Evolutionary conservation across 2,888 invertebrate genomes (phyloP).

Genomic region (Himalopsyche tibetana): DNA sequence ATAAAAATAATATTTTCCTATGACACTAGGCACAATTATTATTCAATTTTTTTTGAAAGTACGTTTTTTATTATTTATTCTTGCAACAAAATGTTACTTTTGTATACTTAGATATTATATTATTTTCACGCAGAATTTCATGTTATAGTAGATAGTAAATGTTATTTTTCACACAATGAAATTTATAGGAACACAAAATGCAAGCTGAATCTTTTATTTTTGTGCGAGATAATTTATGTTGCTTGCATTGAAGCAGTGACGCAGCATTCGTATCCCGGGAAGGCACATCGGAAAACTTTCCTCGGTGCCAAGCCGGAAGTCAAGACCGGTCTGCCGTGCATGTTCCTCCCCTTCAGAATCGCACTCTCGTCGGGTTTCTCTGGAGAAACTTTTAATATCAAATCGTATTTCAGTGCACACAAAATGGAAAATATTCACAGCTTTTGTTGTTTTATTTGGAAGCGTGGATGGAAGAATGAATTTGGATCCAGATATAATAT

Average conservation of each 20-base stretch:
- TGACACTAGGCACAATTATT: no score
- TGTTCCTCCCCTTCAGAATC: constrained; percentile 41
- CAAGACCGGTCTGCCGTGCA: constrained; percentile 9
- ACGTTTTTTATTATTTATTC: no score
- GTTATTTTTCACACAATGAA: constrained; percentile 14
- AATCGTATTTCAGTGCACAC: constrained; percentile 27
- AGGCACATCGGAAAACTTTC: constrained; percentile 54
- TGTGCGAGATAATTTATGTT: constrained; percentile 61
- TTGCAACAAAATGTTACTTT: no score
- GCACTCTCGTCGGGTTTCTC: not conserved
- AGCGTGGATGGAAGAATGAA: constrained; percentile 59
- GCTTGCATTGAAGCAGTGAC: constrained; percentile 62
- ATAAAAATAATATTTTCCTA: no score
- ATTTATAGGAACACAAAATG: constrained; percentile 58
- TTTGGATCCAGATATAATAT: constrained; percentile 58
- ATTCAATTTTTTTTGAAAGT: no score
- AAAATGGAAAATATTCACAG: constrained; percentile 25
- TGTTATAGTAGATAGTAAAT: no score
- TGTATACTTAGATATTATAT: no score
- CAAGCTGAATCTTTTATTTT: constrained; percentile 58
- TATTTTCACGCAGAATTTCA: no score
- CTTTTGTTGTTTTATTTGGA: constrained; percentile 53
- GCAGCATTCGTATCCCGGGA: constrained; percentile 60
- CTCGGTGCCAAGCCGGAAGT: constrained; percentile 64
- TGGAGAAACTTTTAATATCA: constrained; percentile 47